A percentile compares a stretch with the other conserved stretches of the same genome.
phyloP scores from a whole-genome alignment of 2,113 vertebrate genomes.

The Coryphaenoides rupestris region DNA sequence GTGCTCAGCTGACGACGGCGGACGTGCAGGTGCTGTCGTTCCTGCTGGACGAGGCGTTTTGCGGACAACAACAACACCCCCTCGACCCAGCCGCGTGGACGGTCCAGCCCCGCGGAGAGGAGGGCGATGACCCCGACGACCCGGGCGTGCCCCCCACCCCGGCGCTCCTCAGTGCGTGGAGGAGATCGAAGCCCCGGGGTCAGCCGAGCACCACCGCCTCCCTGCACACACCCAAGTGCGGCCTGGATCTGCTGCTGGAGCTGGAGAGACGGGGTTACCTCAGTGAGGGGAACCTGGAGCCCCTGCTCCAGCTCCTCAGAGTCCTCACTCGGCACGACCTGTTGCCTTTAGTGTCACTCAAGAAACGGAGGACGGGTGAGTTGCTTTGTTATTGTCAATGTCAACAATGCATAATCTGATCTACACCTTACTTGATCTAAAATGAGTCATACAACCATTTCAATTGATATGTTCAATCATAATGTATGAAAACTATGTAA shows the following conservation, averaged over 20 bases:
- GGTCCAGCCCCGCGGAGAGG: constrained; percentile 39
- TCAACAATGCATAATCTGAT: too few species aligned
- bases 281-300: constrained; percentile 79
- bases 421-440: too few species aligned
- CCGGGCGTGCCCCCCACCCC: constrained; percentile 43
- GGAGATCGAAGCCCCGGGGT: constrained; percentile 32
- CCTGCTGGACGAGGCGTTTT: constrained; percentile 79
- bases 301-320: constrained; percentile 80
- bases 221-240: constrained; percentile 69
- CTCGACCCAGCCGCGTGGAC: constrained; percentile 74
- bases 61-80: constrained; percentile 66
- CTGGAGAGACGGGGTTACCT: constrained; percentile 81
- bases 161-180: constrained; percentile 67
- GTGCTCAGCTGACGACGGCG: constrained; percentile 81
- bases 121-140: constrained; percentile 42
- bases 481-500: background rate
- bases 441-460: too few species aligned
- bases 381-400: background rate
- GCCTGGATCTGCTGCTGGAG: constrained; percentile 80
- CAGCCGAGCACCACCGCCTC: constrained; percentile 24
- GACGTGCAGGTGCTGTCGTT: constrained; percentile 85
- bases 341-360: constrained; percentile 79
- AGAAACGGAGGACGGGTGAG: constrained; percentile 81
- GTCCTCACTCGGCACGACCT: constrained; percentile 87
- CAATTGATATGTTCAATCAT: background rate